These are phyloP conservation scores for Heliconius hortense DNA, from an alignment of 2,888 invertebrate genomes.

Conservation along the genomic window DNA sequence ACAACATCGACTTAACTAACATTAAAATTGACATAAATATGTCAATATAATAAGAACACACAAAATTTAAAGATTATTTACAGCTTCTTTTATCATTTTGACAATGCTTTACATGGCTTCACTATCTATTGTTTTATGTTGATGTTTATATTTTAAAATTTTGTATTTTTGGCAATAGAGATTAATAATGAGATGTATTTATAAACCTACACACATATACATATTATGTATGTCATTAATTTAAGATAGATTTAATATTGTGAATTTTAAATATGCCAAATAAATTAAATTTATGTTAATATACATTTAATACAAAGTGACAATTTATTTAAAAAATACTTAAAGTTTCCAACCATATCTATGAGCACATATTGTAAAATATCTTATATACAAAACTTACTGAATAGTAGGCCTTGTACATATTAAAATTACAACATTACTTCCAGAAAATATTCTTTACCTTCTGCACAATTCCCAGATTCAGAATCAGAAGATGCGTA, in stretches of 20 bases:
- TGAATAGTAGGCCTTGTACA: background rate
- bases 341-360: background rate
- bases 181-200: background rate
- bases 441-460: background rate
- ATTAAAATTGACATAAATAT: background rate
- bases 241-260: background rate
- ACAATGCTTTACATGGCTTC: background rate
- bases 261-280: background rate
- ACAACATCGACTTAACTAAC: constrained; percentile 16
- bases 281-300: background rate
- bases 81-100: background rate
- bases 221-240: no score
- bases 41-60: background rate
- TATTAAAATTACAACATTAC: constrained; percentile 1
- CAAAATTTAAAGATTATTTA: background rate
- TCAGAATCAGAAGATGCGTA: background rate
- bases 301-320: background rate
- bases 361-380: background rate
- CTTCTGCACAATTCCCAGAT: background rate
- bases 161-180: constrained; percentile 19
- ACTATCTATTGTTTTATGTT: background rate
- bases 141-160: background rate
- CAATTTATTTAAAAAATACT: background rate
- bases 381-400: background rate
- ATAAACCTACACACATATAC: background rate